Evolutionary conservation across 92 coral and sea anemone species (phyloP).

Genomic region (Zoanthus solanderi): DNA sequence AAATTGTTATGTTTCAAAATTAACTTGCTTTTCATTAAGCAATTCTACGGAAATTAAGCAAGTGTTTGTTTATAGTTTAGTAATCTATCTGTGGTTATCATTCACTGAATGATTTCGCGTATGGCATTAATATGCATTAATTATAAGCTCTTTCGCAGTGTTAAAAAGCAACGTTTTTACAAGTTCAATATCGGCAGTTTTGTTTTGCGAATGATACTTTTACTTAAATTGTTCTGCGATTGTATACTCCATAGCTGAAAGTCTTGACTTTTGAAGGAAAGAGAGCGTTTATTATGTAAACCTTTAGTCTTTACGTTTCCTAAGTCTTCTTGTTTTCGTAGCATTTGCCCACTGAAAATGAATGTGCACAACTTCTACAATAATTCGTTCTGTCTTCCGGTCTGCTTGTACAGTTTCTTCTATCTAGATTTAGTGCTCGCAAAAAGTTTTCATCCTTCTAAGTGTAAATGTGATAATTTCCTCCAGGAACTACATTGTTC

Average conservation of each 20-base stretch:
- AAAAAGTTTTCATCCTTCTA: slow-evolving; percentile 2
- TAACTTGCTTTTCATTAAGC: neutral
- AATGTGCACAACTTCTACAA: neutral
- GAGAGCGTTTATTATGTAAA: too few relatives aligned
- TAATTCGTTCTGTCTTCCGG: neutral
- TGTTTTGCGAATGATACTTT: neutral
- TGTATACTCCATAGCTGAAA: too few relatives aligned
- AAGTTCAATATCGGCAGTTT: neutral
- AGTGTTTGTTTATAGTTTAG: neutral
- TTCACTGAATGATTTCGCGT: neutral
- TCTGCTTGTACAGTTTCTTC: too few relatives aligned
- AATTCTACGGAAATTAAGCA: neutral
- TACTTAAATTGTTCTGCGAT: too few relatives aligned
- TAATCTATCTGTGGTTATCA: neutral
- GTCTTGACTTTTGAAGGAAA: too few relatives aligned
- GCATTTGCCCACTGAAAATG: neutral
- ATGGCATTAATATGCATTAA: neutral
- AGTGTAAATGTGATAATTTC: slow-evolving; percentile 49
- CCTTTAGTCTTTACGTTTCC: too few relatives aligned
- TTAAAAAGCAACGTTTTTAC: neutral
- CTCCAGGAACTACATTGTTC: slow-evolving; percentile 47
- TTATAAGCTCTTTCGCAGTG: neutral
- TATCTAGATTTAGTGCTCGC: neutral
- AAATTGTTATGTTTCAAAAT: too few relatives aligned
- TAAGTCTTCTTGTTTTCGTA: neutral